phyloP scores from a whole-genome alignment of 2,888 invertebrate species.

The Poecilobothrus nobilitatus region DNA sequence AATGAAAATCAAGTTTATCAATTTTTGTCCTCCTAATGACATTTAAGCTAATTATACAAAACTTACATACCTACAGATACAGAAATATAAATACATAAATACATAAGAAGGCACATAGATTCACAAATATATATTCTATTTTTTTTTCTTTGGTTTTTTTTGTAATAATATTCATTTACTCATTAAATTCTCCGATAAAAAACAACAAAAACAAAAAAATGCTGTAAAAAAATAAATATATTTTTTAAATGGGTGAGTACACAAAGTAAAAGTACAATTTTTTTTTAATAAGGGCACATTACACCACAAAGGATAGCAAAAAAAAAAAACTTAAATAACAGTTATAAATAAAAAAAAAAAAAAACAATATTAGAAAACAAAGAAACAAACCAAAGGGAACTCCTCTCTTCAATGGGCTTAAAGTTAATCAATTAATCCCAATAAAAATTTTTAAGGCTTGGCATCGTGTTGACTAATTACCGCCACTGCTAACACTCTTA shows the following conservation, averaged over 20 bases:
- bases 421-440: constrained; percentile 9
- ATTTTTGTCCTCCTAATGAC: constrained; percentile 3
- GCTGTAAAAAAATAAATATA: background rate
- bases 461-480: constrained; percentile 7
- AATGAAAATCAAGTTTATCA: constrained; percentile 6
- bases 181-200: constrained; percentile 6
- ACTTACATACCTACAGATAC: background rate
- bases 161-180: background rate
- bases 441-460: constrained; percentile 8
- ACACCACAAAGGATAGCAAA: background rate
- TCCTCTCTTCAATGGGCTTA: background rate
- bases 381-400: background rate
- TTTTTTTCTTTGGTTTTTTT: background rate
- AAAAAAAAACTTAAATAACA: background rate
- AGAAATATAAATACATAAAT: background rate
- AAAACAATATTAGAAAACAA: background rate
- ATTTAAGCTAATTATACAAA: constrained; percentile 1
- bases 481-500: background rate
- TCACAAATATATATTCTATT: background rate
- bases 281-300: background rate
- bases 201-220: too few relatives aligned
- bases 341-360: background rate
- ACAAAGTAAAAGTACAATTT: background rate
- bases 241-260: background rate
- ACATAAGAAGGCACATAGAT: background rate